These are phyloP conservation scores for Canis aureus DNA, from an alignment of 2,113 vertebrate genomes.

Conservation along the genomic window DNA sequence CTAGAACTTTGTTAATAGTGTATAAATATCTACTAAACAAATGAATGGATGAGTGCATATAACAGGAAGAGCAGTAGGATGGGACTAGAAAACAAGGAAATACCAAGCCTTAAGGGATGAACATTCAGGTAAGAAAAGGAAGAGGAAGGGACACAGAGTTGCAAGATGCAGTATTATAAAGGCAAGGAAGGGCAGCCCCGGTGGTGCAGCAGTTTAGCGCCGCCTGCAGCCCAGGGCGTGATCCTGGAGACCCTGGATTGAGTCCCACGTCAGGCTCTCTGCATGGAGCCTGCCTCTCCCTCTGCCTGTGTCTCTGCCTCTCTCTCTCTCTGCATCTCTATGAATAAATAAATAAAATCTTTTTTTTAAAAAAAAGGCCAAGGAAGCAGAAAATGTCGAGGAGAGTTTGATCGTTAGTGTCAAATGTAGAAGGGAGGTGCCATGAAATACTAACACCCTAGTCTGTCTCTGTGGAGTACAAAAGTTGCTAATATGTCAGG, in stretches of 20 bases:
- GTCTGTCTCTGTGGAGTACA: not conserved
- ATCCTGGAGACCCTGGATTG: no score
- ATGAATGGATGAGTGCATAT: not conserved
- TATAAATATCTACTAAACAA: not conserved
- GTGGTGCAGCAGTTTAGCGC: no score
- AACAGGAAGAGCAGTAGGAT: not conserved
- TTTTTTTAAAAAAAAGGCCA: not conserved
- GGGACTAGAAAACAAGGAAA: not conserved
- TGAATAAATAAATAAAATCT: no score
- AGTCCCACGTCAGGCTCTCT: no score
- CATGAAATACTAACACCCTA: not conserved
- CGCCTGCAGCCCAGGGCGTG: no score
- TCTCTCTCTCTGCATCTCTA: no score
- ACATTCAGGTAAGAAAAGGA: not conserved
- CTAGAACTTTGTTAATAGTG: not conserved
- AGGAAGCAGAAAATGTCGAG: not conserved
- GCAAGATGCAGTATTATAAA: not conserved
- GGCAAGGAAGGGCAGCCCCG: not conserved
- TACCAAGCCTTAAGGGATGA: not conserved
- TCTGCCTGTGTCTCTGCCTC: no score
- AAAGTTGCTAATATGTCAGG: not conserved
- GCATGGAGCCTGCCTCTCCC: no score
- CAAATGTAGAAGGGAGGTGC: not conserved
- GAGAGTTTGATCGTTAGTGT: not conserved
- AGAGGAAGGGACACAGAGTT: not conserved